phyloP scores from a whole-genome alignment of 2,797 vertebrate genomes.

The Phataginus tetradactyla region DNA sequence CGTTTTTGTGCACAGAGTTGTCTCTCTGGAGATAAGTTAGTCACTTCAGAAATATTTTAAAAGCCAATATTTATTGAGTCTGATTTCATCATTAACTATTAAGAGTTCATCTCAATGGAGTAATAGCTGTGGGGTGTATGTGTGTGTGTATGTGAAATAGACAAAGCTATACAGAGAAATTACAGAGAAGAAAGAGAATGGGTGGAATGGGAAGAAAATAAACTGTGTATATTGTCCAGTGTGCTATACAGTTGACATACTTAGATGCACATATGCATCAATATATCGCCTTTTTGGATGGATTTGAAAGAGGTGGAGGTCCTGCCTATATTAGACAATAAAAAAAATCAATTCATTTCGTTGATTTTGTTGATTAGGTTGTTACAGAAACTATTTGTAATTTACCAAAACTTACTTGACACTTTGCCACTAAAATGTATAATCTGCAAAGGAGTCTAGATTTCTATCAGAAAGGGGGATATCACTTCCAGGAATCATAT shows the following conservation, averaged over 20 bases:
- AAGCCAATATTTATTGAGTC: background rate
- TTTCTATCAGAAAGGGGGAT: background rate
- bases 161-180: background rate
- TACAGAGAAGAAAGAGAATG: background rate
- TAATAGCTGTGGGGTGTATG: background rate
- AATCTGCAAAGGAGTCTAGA: background rate
- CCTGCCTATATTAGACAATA: background rate
- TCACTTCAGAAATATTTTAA: conserved; percentile 34
- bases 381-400: background rate
- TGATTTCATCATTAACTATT: conserved; percentile 5
- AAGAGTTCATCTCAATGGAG: background rate
- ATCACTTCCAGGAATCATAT: background rate
- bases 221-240: too few relatives aligned
- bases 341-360: background rate
- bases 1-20: background rate
- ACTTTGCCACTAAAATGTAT: background rate
- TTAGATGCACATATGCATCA: background rate
- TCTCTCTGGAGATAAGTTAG: background rate
- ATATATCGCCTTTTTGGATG: background rate
- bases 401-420: background rate
- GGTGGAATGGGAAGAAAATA: accelerated
- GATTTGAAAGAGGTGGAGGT: background rate
- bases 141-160: too few relatives aligned
- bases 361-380: background rate
- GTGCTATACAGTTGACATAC: background rate